phyloP scores from a whole-genome alignment of 2,113 vertebrate genomes.

The Excalfactoria chinensis region DNA sequence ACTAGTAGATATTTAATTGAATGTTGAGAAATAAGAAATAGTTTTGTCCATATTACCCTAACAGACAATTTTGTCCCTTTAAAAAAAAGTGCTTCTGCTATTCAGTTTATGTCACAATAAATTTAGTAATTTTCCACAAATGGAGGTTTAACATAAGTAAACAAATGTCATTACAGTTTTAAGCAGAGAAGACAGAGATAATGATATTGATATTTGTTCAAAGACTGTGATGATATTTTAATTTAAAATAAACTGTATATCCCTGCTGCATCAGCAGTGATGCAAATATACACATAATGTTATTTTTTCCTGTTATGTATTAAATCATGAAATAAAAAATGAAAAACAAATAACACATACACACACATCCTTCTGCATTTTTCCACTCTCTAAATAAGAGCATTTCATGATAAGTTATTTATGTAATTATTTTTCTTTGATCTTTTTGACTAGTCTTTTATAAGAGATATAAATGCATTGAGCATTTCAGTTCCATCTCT shows the following conservation, averaged over 20 bases:
- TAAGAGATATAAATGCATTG: constrained; percentile 17
- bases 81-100: neutral
- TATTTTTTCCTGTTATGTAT: neutral
- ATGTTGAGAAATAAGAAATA: neutral
- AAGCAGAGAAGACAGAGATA: constrained; percentile 44
- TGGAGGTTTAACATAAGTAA: constrained; percentile 64
- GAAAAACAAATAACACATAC: constrained; percentile 22
- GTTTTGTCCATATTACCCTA: neutral
- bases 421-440: constrained; percentile 61
- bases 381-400: constrained; percentile 14
- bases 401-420: constrained; percentile 14
- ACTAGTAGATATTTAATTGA: constrained; percentile 15
- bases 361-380: neutral
- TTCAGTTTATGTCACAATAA: constrained; percentile 46
- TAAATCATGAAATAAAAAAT: constrained; percentile 44
- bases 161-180: constrained; percentile 62
- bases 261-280: constrained; percentile 11
- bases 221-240: constrained; percentile 48
- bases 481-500: constrained; percentile 43
- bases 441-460: constrained; percentile 43
- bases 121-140: constrained; percentile 68
- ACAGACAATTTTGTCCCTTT: neutral
- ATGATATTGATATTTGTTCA: constrained; percentile 67
- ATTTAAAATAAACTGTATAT: constrained; percentile 47
- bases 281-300: neutral